Evolutionary conservation across 2,113 vertebrate genomes (phyloP).

Genomic region (Telmatochromis sp.): DNA sequence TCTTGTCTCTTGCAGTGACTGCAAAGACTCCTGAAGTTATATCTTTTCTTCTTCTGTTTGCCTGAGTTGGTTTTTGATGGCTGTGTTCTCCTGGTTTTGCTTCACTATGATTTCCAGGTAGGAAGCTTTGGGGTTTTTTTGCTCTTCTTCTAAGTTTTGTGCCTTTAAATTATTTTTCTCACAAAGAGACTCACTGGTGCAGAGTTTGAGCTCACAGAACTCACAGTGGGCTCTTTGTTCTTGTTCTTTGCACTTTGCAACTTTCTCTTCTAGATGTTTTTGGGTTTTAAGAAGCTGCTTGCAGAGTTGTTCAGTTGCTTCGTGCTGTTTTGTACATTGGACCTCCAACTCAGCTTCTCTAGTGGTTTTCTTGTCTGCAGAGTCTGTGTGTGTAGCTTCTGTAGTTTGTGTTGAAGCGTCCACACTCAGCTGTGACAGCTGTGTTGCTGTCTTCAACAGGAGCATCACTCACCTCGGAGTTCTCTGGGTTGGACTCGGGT

Average conservation of each 20-base stretch:
- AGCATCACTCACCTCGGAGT: too few species aligned
- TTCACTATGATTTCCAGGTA: background rate
- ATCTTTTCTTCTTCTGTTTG: background rate
- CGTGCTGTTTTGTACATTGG: background rate
- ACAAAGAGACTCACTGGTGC: too few species aligned
- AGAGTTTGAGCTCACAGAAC: too few species aligned
- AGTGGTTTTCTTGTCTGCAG: background rate
- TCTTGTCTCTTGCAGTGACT: background rate
- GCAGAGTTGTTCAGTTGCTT: background rate
- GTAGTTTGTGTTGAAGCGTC: background rate
- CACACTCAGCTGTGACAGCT: background rate
- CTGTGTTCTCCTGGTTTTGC: background rate
- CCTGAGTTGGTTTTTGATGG: background rate
- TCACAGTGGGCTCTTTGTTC: too few species aligned
- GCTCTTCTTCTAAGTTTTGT: too few species aligned
- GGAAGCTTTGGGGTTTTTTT: background rate
- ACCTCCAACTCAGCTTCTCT: background rate
- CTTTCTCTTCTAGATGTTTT: too few species aligned
- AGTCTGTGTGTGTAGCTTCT: background rate
- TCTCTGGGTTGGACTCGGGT: too few species aligned
- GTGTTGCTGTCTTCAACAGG: too few species aligned
- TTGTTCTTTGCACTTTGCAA: too few species aligned
- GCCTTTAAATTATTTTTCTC: too few species aligned
- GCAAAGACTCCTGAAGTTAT: background rate
- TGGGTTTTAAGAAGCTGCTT: too few species aligned